Conservation (phyloP, 2,888 invertebrate species). For the Heliconius sara region DNA sequence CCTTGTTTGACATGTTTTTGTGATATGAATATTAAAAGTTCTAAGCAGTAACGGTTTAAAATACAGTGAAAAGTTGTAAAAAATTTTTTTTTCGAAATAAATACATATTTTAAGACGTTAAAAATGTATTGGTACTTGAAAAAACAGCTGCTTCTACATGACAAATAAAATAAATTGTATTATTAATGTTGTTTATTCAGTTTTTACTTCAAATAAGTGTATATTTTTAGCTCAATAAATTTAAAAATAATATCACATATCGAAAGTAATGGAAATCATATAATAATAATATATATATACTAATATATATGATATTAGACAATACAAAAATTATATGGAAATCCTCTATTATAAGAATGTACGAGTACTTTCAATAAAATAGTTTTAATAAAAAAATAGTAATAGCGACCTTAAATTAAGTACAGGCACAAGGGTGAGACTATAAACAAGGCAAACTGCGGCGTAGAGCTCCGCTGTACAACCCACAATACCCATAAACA, state of each 20-base stretch:
- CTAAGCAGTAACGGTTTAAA: conserved; percentile 24
- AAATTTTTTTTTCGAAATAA: not conserved
- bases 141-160: too few relatives aligned
- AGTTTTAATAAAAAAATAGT: too few relatives aligned
- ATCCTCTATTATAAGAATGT: too few relatives aligned
- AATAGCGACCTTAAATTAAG: too few relatives aligned
- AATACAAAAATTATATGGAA: too few relatives aligned
- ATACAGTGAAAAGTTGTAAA: not conserved
- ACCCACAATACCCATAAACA: too few relatives aligned
- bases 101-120: not conserved
- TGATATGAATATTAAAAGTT: conserved; percentile 41
- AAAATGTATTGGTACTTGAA: not conserved
- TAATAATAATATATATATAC: too few relatives aligned
- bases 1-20: conserved; percentile 41
- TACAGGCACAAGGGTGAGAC: too few relatives aligned
- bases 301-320: too few relatives aligned
- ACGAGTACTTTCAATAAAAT: too few relatives aligned
- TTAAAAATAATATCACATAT: not conserved
- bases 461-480: too few relatives aligned
- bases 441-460: too few relatives aligned
- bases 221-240: not conserved
- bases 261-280: not conserved
- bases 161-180: not conserved
- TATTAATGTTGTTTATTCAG: not conserved
- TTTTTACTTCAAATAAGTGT: not conserved